Conservation (phyloP, 2,888 invertebrate species). For the Pterobdella sp. region DNA sequence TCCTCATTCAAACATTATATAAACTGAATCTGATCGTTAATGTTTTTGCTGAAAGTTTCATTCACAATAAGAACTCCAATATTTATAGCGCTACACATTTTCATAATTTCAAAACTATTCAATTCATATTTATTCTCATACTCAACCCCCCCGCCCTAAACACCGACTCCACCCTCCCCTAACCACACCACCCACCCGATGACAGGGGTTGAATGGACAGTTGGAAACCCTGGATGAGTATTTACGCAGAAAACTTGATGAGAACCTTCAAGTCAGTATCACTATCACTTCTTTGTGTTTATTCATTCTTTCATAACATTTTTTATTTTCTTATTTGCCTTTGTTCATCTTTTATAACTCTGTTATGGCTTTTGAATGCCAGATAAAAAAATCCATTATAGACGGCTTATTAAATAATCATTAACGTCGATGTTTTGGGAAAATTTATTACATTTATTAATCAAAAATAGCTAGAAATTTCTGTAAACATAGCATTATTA, state of each 20-base stretch:
- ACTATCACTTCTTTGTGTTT: not conserved
- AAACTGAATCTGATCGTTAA: too few relatives aligned
- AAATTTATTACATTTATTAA: too few relatives aligned
- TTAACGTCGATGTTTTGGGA: too few relatives aligned
- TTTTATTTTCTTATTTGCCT: not conserved
- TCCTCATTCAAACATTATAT: too few relatives aligned
- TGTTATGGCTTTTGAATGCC: not conserved
- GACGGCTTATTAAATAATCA: too few relatives aligned
- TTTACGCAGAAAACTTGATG: slow-evolving; percentile 44
- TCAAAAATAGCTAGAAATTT: too few relatives aligned
- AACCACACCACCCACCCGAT: not conserved
- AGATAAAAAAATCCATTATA: too few relatives aligned
- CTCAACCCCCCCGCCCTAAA: not conserved
- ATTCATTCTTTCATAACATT: not conserved
- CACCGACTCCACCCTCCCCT: not conserved
- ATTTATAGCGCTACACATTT: not conserved
- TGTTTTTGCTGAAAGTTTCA: not conserved
- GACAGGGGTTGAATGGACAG: slow-evolving; percentile 34
- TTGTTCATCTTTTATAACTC: not conserved
- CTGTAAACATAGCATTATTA: too few relatives aligned
- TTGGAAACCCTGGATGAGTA: slow-evolving; percentile 42
- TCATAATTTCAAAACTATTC: not conserved
- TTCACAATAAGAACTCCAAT: not conserved
- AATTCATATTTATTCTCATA: not conserved
- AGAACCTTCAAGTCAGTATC: slow-evolving; percentile 45